A percentile compares a stretch with the other conserved stretches of the same genome.
phyloP scores from a whole-genome alignment of 2,888 invertebrate species.

The Neelides folsomi region DNA sequence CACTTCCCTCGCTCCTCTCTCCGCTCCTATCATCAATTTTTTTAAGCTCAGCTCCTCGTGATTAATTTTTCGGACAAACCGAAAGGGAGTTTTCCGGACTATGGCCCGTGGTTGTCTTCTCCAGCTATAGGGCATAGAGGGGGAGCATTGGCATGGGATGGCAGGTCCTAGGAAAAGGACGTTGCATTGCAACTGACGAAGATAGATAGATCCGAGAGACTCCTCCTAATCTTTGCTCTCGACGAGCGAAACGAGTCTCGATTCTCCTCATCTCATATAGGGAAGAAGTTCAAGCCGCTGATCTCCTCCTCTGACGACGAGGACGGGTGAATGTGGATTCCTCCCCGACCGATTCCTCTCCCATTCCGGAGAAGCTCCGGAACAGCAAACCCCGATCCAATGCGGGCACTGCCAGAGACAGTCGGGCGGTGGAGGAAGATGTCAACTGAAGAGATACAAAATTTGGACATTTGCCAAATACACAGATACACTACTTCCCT shows the following conservation, averaged over 20 bases:
- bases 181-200: conserved; percentile 32
- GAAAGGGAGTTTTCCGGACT: conserved; percentile 9
- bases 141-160: conserved; percentile 6
- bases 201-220: conserved; percentile 30
- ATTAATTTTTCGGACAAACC: conserved; percentile 26
- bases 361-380: background rate
- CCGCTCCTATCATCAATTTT: conserved; percentile 23
- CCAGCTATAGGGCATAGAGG: conserved; percentile 2
- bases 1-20: conserved; percentile 6
- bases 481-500: conserved; percentile 8
- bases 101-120: background rate
- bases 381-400: conserved; percentile 4
- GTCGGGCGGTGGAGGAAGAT: conserved; percentile 18
- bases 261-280: background rate
- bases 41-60: conserved; percentile 19
- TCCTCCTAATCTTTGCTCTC: conserved; percentile 33
- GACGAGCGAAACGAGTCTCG: conserved; percentile 1
- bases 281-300: background rate
- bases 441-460: conserved; percentile 22
- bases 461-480: conserved; percentile 23
- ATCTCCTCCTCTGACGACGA: too few relatives aligned
- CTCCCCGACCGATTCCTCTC: too few relatives aligned
- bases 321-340: too few relatives aligned
- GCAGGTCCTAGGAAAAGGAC: conserved; percentile 24
- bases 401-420: conserved; percentile 8